Evolutionary conservation across 2,113 vertebrate genomes (phyloP).

Genomic region (Cephalopholis sonnerati): DNA sequence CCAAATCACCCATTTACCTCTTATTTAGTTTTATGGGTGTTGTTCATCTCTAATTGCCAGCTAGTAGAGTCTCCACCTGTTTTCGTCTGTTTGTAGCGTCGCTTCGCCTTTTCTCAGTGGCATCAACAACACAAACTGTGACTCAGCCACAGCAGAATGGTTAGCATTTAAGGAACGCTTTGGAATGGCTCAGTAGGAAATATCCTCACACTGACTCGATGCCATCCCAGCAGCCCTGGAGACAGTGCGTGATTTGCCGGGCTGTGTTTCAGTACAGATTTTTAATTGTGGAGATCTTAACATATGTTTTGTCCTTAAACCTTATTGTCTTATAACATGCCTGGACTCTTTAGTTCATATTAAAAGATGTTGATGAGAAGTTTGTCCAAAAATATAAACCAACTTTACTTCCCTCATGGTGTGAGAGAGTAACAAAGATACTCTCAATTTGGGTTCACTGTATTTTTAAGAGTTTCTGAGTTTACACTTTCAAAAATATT

Average conservation of each 20-base stretch:
- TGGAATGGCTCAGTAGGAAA: background rate
- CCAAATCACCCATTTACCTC: background rate
- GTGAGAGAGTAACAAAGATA: background rate
- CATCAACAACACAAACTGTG: background rate
- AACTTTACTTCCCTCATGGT: background rate
- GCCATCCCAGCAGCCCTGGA: too few species aligned
- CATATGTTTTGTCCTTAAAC: background rate
- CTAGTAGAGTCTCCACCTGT: background rate
- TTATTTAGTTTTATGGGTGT: background rate
- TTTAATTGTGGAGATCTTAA: background rate
- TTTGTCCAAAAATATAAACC: background rate
- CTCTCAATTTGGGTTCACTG: background rate
- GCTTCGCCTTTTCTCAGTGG: background rate
- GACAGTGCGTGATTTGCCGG: background rate
- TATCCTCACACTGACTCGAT: background rate
- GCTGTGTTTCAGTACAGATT: background rate
- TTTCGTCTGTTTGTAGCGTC: background rate
- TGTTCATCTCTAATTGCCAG: background rate
- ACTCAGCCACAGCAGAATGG: slow-evolving; percentile 34
- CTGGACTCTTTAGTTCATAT: background rate
- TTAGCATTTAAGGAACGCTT: slow-evolving; percentile 34
- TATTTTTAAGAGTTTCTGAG: background rate
- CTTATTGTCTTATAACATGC: background rate
- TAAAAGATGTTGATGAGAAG: background rate
- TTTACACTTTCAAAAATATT: background rate